Evolutionary conservation across 2,797 vertebrate genomes (phyloP).

Genomic region (Sebastes hubbsi): DNA sequence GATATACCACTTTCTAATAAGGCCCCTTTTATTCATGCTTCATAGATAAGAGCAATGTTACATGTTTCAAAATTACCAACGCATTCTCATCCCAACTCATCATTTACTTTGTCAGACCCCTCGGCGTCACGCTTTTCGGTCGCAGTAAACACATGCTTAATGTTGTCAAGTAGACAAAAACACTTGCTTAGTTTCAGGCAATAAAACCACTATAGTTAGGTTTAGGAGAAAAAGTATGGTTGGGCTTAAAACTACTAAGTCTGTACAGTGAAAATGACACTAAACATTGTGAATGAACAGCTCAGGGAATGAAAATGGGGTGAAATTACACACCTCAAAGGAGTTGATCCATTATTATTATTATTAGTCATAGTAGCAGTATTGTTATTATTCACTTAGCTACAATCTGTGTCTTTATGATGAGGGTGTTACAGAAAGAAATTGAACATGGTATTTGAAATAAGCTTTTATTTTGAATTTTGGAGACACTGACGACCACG

Average conservation of each 20-base stretch:
- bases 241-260: no score
- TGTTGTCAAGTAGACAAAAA: no score
- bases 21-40: neutral
- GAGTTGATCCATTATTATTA: neutral
- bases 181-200: no score
- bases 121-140: no score
- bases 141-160: no score
- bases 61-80: neutral
- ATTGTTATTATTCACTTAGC: neutral
- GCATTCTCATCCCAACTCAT: no score
- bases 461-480: neutral
- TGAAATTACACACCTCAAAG: neutral
- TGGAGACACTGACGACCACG: neutral
- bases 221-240: no score
- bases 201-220: no score
- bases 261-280: no score
- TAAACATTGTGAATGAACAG: no score
- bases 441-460: neutral
- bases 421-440: neutral
- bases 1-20: neutral
- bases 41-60: neutral
- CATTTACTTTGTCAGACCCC: no score
- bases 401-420: neutral
- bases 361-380: no score
- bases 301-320: accelerated